Base-by-base conservation (phyloP, 2,888 invertebrate species). In the Beris morrisii region DNA sequence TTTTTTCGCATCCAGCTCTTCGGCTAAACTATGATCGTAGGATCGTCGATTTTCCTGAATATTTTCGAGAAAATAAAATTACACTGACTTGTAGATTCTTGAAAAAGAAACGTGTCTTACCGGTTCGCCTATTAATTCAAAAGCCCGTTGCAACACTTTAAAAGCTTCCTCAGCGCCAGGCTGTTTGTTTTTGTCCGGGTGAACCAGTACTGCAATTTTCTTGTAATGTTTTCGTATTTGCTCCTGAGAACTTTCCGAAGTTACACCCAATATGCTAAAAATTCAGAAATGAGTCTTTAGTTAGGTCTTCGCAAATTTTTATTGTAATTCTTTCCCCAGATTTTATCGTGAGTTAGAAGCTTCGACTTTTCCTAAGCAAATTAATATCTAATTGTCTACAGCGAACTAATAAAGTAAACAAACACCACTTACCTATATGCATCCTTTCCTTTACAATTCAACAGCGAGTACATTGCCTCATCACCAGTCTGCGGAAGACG, bases 91-190 rank as follows among this genome's bases (percentile, higher is more conserved):
- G 5, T 57, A 15, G 56, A 54, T 45, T 52, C 30, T 65, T 43
- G 12, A 43, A 64, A 56, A 56, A 57, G 3, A 7, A 38, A 38
- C 4, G 38, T 9, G 5, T 31, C 58, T 82, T 79, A 93, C 93
- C 74, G 93, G 91, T 81, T 92, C 93, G 31, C 95, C 95, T 73
- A 97, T 94, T 77, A 95, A 88, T 79, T 96, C 95, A 81, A 97
- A 97, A 6, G 96, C 96, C 77, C 95, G 92, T 74, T 94, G 95
- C 71, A 97, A 83, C 77, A 97, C 95, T 83, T 96, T 96, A 80
- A 96, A 97, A 45, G 96, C 95, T 81, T 97, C 96, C 77, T 96
- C 96, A 0, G 96, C 95, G 38, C 96, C 96, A 4, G 95, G 92
- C 78, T 94, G 93, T 75, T 91, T 91, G 80, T 96, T 97, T 82